Base-by-base conservation (phyloP, 2,888 invertebrate genomes). In the Cerceris ruficornis region DNA sequence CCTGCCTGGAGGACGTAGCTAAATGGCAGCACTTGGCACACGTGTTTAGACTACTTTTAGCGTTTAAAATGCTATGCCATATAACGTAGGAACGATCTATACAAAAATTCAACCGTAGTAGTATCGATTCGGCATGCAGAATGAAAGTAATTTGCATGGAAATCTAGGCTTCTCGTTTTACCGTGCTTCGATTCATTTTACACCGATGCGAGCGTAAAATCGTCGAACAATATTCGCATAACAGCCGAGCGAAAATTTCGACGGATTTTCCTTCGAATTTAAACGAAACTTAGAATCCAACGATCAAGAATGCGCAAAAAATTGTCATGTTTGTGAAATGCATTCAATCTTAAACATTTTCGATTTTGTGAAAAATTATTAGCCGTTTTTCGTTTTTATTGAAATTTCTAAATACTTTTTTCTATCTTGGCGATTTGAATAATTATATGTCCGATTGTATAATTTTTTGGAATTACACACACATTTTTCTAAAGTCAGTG, bases 71-170 rank as follows among this genome's bases (percentile, higher is more conserved):
- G 28, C 28, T 28, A 28, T 28, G 28, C 28, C 4, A 4, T 28
- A 28, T 28, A 62, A 42, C 46, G 60, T 49, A 68, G 42, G 39
- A 13, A 64, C 14, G 13, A 43, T 6, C 39, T 61, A 52, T 57
- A 70, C 69, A 81, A 83, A 83, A 81, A 83, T 81, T 81, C 70
- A 39, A 64, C 64, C 68, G 54, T 39, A 60, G 54, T 39, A 60
- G 60, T 81, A 83, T 83, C 84, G 84, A 83, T 83, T 83, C 57
- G 64, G 83, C 73, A 81, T 79, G 79, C 79, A 69, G 72, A 84
- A 79, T 75, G 81, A 84, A 77, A 68, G 70, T 75, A 81, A 84
- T 84, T 84, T 84, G 79, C 83, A 84, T 84, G 68, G 64, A 75
- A 73, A 79, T 77, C 75, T 75, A 79, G 74, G 62, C 59, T 69